Evolutionary conservation across 64 coral and sea anemone species (phyloP).

Genomic region (Cladopsammia gracilis): DNA sequence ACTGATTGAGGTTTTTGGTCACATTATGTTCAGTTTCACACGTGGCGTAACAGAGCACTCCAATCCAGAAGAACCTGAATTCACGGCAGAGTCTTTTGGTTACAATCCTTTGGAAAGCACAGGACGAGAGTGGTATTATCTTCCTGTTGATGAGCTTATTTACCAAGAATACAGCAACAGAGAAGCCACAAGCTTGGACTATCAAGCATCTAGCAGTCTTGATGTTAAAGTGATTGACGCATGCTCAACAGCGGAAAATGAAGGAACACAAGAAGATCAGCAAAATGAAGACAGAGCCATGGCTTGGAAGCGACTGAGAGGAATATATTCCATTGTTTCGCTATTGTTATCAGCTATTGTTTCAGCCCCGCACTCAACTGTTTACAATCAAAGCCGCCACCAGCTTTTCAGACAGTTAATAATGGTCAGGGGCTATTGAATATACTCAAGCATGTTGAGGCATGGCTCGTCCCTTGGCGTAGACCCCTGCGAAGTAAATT

Average conservation of each 20-base stretch:
- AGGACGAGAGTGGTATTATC: conserved; percentile 10
- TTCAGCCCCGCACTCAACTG: no score
- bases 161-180: conserved; percentile 14
- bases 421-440: no score
- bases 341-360: no score
- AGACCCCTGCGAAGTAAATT: no score
- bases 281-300: background rate
- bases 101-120: conserved; percentile 9
- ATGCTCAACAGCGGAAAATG: background rate
- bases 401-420: no score
- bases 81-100: conserved; percentile 1
- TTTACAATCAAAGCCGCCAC: no score
- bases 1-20: conserved; percentile 9
- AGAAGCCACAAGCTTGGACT: background rate
- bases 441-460: no score
- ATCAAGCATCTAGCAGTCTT: background rate
- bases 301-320: conserved; percentile 18
- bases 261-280: background rate
- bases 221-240: background rate
- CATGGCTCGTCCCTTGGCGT: no score
- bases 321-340: no score
- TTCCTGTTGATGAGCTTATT: conserved; percentile 10
- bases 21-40: background rate
- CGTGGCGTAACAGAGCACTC: conserved; percentile 8
- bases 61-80: conserved; percentile 19